Evolutionary conservation across 2,888 invertebrate species (phyloP).

Genomic region (Mythimna pallens): DNA sequence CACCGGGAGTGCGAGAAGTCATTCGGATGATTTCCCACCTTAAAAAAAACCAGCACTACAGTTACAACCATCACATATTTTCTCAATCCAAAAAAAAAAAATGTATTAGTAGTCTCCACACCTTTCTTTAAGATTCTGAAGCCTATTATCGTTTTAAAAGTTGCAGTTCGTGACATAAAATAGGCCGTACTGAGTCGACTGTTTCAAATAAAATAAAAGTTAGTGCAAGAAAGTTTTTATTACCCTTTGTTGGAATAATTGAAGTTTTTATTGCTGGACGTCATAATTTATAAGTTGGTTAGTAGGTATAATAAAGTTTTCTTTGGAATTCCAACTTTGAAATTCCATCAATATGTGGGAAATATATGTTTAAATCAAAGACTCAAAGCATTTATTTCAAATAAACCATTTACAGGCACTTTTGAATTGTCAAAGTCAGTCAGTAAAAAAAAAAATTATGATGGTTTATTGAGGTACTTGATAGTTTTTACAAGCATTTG

Average conservation of each 20-base stretch:
- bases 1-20: no score
- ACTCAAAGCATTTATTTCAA: no score
- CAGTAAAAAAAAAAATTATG: no score
- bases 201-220: constrained; percentile 60
- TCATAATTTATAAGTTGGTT: constrained; percentile 38
- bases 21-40: no score
- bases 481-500: no score
- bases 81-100: not conserved
- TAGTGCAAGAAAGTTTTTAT: constrained; percentile 64
- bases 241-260: constrained; percentile 67
- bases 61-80: not conserved
- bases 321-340: constrained; percentile 4
- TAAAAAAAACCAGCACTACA: no score
- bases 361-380: not conserved
- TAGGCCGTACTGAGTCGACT: constrained; percentile 70
- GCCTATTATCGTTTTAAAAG: constrained; percentile 69
- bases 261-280: constrained; percentile 51
- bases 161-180: constrained; percentile 77
- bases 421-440: no score
- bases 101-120: constrained; percentile 56
- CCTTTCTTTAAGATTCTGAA: constrained; percentile 61
- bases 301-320: constrained; percentile 15
- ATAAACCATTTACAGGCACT: no score
- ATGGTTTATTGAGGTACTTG: no score
- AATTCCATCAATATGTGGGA: no score